Evolutionary conservation across 2,113 vertebrate species (phyloP).

Genomic region (Otolemur garnettii): DNA sequence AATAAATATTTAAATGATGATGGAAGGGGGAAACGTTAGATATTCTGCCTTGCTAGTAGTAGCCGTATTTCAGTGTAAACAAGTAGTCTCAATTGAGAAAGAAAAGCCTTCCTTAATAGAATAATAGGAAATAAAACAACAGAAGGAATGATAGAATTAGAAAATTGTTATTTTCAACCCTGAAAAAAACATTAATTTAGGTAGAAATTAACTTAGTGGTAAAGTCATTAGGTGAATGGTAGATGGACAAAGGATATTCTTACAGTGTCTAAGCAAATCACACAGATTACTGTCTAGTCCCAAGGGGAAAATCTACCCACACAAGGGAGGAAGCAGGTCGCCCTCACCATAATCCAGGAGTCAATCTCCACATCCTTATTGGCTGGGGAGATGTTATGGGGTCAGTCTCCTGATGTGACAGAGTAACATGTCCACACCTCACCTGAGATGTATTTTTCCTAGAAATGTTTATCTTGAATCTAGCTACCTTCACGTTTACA

Average conservation of each 20-base stretch:
- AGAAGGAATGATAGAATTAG: not conserved
- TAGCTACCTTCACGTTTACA: not conserved
- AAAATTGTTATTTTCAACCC: slow-evolving; percentile 5
- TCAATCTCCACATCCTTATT: not conserved
- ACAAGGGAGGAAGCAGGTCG: not conserved
- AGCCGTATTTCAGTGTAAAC: not conserved
- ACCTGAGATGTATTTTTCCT: not conserved
- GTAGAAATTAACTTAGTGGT: not conserved
- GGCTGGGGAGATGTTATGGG: too few species aligned
- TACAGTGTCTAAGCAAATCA: not conserved
- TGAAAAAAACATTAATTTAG: not conserved
- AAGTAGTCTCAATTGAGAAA: not conserved
- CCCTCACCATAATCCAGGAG: not conserved
- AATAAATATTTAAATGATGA: slow-evolving; percentile 5
- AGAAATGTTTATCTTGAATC: not conserved
- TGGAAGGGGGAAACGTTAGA: slow-evolving; percentile 4
- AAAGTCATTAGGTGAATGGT: not conserved
- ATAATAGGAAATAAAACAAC: not conserved
- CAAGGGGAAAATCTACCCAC: not conserved
- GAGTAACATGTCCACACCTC: not conserved
- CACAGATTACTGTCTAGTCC: not conserved
- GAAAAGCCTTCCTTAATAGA: not conserved
- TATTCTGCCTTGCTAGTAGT: not conserved
- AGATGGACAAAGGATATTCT: not conserved
- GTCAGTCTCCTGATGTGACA: not conserved